These are phyloP conservation scores for Pegoplata infirma DNA, from an alignment of 2,888 invertebrate genomes.

Conservation along the genomic window DNA sequence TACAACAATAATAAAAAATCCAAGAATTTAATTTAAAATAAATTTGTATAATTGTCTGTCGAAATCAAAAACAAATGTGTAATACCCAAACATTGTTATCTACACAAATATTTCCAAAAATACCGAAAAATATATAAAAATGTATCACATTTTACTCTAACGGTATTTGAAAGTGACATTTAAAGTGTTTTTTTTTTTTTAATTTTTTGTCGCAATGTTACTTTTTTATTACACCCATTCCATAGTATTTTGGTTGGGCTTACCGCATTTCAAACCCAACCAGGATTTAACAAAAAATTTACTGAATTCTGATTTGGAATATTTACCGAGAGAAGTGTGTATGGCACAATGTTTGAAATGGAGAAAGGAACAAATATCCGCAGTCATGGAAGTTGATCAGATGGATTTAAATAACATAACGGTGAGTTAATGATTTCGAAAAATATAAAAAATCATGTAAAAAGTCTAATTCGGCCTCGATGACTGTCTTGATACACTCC, in stretches of 20 bases:
- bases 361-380: not conserved
- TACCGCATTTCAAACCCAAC: slow-evolving; percentile 25
- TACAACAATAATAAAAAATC: too few species aligned
- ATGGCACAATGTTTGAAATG: slow-evolving; percentile 50
- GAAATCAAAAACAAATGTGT: not conserved
- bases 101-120: not conserved
- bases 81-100: not conserved
- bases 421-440: too few species aligned
- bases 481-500: too few species aligned
- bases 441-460: too few species aligned
- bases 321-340: slow-evolving; percentile 56
- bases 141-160: not conserved
- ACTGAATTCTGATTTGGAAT: slow-evolving; percentile 36
- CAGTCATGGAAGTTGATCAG: not conserved
- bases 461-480: too few species aligned
- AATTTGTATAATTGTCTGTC: not conserved
- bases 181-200: too few species aligned
- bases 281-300: slow-evolving; percentile 28
- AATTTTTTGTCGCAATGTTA: slow-evolving; percentile 40
- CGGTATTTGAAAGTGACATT: not conserved
- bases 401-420: not conserved
- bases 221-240: slow-evolving; percentile 51
- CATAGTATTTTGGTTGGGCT: slow-evolving; percentile 46
- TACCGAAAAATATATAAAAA: not conserved
- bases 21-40: too few species aligned